Evolutionary conservation across 2,797 vertebrate genomes (phyloP), one percentile per base, ranked within the genome.

Genomic region (Echiichthys vipera): DNA sequence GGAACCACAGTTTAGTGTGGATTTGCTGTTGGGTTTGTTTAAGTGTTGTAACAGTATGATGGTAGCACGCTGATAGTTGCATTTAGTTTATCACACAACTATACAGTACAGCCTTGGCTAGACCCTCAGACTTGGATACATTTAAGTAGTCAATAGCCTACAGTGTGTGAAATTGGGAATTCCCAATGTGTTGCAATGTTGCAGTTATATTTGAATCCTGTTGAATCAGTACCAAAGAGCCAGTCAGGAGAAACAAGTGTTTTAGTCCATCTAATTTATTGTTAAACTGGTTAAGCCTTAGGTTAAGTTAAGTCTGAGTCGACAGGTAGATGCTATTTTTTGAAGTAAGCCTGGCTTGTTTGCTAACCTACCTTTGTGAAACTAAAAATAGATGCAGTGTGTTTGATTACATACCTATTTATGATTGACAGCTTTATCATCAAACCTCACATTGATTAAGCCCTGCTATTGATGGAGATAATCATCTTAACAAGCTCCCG

Each of bases 401-500:
- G 18, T 29, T 18, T 36, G n/a, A 27, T 40, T 12, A 42, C 17
- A 51, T 34, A 39, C 6, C 20, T n/a, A 40, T 43, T 11, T 20
- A 24, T 34, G 13, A n/a, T 30, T 46, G 4, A 62, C 37, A 9
- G 11, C 3, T 10, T 56, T 36, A 32, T 14, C 25, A 37, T 30
- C 63, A 22, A 37, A 22, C 8, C 20, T 20, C 3, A 29, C 22
- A 34, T 4, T 20, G 39, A 39, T 57, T 25, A 56, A 42, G 50
- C 49, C 18, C 5, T 56, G 17, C 13, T 58, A 58, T 12, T 40
- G n/a, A 53, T 34, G 25, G 42, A 45, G 50, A 65, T 62, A 34
- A 67, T 64, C 6, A 30, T 1, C 25, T 34, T 43, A 68, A 54
- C 51, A 65, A 68, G 64, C 37, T 24, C 17, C 65, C 54, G 15